Base-by-base conservation (phyloP, 2,888 invertebrate species). In the Nomada fabriciana region DNA sequence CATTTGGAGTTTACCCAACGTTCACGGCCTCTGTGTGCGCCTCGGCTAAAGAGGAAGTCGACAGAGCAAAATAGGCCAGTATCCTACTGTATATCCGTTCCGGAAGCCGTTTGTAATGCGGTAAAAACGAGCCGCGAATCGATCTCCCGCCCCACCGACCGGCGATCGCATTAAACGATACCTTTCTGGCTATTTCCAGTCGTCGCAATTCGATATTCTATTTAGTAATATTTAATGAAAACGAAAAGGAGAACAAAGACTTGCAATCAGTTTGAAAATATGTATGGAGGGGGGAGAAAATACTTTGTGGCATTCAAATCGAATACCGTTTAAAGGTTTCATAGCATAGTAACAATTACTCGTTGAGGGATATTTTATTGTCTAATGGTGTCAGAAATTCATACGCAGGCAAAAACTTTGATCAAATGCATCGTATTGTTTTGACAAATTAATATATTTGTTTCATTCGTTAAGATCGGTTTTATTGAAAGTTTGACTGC, bases 1-100 rank as follows among this genome's bases (percentile, higher is more conserved):
- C 74, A 82, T 82, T 80, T 80, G 80, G 74, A 79, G 67, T 79
- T 79, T 79, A 74, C 81, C 67, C 81, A 71, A 74, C 70, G 74
- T 67, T 57, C 80, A 42, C 43, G 11, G 52, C 29, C 53, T 59
- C 43, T 52, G 52, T 20, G n/a, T 20, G 15, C 29, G 29, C 0
- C 15, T 20, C 18, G 69, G 70, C 57, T 52, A 57, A 67, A 61
- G 67, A 70, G 74, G 68, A 82, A 80, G 71, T 75, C 71, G 68
- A 63, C 80, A 60, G 50, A 75, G 80, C 67, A 71, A 82, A 82
- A 82, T 82, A 82, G 82, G 82, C 71, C 82, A 75, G 80, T 65
- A 71, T 76, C 42, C 53, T 59, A 70, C 53, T 50, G 75, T 71
- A 71, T 64, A 71, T 71, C 67, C 71, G 60, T 53, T 43, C 69